These are phyloP conservation scores for Scaptomyza cyrtandrae DNA, from an alignment of 2,888 invertebrate species.

Conservation along the genomic window DNA sequence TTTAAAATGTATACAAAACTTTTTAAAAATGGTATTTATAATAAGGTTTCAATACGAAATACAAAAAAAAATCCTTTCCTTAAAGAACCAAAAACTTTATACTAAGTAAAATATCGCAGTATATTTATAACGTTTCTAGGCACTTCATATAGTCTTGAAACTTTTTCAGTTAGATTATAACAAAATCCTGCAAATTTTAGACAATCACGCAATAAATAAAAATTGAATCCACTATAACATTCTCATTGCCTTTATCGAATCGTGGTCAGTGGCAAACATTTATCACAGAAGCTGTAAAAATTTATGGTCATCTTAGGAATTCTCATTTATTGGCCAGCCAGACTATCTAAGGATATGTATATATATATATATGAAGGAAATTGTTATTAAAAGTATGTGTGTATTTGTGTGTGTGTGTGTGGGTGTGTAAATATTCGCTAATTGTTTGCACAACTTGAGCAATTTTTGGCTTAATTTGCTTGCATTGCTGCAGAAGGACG, in stretches of 20 bases:
- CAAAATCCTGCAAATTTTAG: conserved; percentile 13
- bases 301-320: conserved; percentile 66
- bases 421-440: conserved; percentile 32
- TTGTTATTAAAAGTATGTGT: neutral
- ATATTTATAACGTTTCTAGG: neutral
- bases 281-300: conserved; percentile 56
- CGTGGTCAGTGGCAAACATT: conserved; percentile 50
- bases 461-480: conserved; percentile 60
- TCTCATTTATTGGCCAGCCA: conserved; percentile 61
- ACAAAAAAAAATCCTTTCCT: too few species aligned
- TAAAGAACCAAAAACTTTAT: neutral
- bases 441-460: conserved; percentile 54
- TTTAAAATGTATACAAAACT: too few species aligned
- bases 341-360: neutral
- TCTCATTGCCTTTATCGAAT: conserved; percentile 28
- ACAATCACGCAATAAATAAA: conserved; percentile 5
- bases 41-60: too few species aligned
- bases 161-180: conserved; percentile 1
- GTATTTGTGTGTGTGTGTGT: conserved; percentile 10
- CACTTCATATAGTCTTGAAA: neutral
- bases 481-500: conserved; percentile 32
- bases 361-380: neutral
- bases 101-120: neutral
- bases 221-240: conserved; percentile 19
- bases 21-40: too few species aligned